Percentiles rank a stretch among this genome's conserved stretches.
phyloP scores from a whole-genome alignment of 2,797 vertebrate species.

The Coregonus ussuriensis region DNA sequence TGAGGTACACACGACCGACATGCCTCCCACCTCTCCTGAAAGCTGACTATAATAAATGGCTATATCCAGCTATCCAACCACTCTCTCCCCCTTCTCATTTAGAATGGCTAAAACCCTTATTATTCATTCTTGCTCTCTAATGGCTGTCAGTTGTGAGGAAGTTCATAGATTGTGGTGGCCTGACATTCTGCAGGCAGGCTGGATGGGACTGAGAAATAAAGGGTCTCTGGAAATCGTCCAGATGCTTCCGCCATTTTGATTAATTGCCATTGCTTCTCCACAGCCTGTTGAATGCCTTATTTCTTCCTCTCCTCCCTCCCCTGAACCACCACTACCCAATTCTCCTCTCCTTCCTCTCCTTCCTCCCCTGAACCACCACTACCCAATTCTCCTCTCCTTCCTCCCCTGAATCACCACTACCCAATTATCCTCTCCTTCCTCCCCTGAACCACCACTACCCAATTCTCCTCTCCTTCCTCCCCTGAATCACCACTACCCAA shows the following conservation, averaged over 20 bases:
- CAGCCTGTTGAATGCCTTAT: too few species aligned
- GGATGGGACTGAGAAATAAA: slow-evolving; percentile 85
- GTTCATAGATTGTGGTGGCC: background rate
- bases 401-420: background rate
- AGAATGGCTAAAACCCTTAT: too few species aligned
- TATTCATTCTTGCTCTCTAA: slow-evolving; percentile 31
- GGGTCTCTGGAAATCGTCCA: slow-evolving; percentile 78
- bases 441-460: background rate
- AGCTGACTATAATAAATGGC: too few species aligned
- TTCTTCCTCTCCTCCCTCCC: background rate
- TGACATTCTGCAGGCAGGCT: slow-evolving; percentile 67
- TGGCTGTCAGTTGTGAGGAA: slow-evolving; percentile 44
- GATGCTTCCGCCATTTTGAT: background rate
- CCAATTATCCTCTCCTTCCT: background rate
- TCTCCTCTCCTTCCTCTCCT: background rate
- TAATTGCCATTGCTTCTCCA: background rate
- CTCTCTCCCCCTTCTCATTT: too few species aligned
- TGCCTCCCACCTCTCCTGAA: too few species aligned
- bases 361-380: background rate
- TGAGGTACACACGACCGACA: too few species aligned
- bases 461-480: background rate
- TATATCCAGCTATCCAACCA: too few species aligned
- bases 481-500: background rate
- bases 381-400: background rate
- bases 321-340: too few species aligned